phyloP scores from a whole-genome alignment of 2,888 invertebrate genomes.

The Fissipunctia ypsillon region DNA sequence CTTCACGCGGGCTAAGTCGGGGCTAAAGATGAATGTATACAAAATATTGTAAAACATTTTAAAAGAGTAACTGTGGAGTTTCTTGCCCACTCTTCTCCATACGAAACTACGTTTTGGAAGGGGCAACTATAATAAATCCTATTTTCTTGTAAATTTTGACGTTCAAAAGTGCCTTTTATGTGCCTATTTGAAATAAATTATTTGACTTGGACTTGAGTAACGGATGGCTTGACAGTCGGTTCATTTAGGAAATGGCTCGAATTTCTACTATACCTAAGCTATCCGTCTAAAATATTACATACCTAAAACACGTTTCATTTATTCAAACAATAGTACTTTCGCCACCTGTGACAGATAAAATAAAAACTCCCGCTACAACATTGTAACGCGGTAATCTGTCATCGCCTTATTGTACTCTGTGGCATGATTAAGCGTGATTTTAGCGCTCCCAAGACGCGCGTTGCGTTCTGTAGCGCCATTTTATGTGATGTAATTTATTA shows the following conservation, averaged over 20 bases:
- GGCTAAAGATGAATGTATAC: no score
- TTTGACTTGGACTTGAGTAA: not conserved
- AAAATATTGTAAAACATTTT: no score
- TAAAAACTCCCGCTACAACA: constrained; percentile 29
- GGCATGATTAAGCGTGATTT: constrained; percentile 62
- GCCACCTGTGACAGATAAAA: constrained; percentile 33
- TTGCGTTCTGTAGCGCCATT: constrained; percentile 35
- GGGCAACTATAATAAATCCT: no score
- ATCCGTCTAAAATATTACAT: not conserved
- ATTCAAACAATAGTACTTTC: constrained; percentile 15
- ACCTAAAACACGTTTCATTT: constrained; percentile 1
- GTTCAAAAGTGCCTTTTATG: no score
- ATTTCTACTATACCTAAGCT: not conserved
- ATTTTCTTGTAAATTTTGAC: no score
- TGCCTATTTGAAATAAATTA: no score
- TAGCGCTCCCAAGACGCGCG: constrained; percentile 53
- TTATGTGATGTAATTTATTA: constrained; percentile 43
- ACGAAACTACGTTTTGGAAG: no score
- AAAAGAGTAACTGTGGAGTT: no score
- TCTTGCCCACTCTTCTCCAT: no score
- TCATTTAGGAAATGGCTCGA: not conserved
- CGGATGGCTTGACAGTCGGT: not conserved
- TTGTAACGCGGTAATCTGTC: constrained; percentile 42
- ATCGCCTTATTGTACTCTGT: constrained; percentile 52
- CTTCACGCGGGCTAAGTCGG: no score